phyloP scores from a whole-genome alignment of 1,140 invertebrate genomes.

The Phthorimaea operculella region DNA sequence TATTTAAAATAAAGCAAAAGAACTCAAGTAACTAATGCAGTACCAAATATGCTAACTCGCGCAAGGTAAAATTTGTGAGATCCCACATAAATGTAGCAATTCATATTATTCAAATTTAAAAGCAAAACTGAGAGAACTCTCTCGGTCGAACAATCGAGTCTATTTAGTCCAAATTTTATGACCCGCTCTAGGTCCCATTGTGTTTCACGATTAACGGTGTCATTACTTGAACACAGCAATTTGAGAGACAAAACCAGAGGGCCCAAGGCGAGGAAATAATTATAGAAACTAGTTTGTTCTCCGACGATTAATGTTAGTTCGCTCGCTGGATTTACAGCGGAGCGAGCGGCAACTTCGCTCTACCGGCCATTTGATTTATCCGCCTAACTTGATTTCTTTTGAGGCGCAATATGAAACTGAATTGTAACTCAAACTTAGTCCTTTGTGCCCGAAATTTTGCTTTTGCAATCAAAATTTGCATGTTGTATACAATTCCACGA shows the following conservation, averaged over 20 bases:
- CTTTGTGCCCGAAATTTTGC: neutral
- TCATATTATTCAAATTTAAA: too few relatives aligned
- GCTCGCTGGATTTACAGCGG: slow-evolving; percentile 36
- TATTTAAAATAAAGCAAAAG: too few relatives aligned
- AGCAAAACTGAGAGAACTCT: neutral
- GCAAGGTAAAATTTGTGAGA: too few relatives aligned
- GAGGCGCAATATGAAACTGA: slow-evolving; percentile 2
- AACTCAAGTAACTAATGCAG: too few relatives aligned
- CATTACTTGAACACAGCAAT: slow-evolving; percentile 30
- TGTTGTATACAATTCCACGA: too few relatives aligned
- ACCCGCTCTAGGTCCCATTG: slow-evolving; percentile 16
- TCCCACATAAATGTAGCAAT: too few relatives aligned
- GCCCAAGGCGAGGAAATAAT: slow-evolving; percentile 40
- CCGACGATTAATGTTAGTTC: slow-evolving; percentile 52
- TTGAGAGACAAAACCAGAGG: slow-evolving; percentile 38
- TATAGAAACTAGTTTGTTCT: slow-evolving; percentile 49
- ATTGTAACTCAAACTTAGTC: neutral
- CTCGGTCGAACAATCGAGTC: neutral
- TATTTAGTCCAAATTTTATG: slow-evolving; percentile 8
- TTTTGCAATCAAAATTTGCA: too few relatives aligned
- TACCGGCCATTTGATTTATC: slow-evolving; percentile 43
- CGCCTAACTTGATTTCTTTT: slow-evolving; percentile 17
- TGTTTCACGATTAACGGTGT: slow-evolving; percentile 18
- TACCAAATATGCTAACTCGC: too few relatives aligned
- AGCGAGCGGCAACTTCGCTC: slow-evolving; percentile 34